A percentile compares a stretch with the other conserved stretches of the same genome.
Conservation (phyloP, 2,888 invertebrate genomes). For the Coelogynopora nodosa region DNA sequence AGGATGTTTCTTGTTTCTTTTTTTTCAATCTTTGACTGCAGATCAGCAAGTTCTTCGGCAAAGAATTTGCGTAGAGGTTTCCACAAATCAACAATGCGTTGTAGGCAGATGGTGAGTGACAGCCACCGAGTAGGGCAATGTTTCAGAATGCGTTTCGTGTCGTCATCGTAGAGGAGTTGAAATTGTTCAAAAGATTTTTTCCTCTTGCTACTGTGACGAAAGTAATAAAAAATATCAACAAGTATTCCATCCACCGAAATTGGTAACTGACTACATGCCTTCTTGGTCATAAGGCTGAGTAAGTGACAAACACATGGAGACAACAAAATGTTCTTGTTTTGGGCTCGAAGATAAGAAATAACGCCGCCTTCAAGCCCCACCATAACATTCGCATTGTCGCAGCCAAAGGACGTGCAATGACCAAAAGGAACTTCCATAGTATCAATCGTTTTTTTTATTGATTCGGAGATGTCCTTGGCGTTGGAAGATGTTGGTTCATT, state of each 20-base stretch:
- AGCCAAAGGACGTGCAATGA: neutral
- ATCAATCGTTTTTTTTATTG: too few relatives aligned
- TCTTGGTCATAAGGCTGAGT: neutral
- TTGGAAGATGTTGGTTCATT: too few relatives aligned
- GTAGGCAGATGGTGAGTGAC: neutral
- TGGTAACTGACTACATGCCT: conserved; percentile 24
- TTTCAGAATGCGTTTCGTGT: neutral
- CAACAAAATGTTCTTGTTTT: conserved; percentile 27
- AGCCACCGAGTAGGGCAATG: conserved; percentile 29
- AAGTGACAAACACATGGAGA: conserved; percentile 17
- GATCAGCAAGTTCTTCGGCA: neutral
- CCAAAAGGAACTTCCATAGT: too few relatives aligned
- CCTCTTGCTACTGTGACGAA: neutral
- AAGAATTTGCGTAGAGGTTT: conserved; percentile 9
- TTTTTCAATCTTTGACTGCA: neutral
- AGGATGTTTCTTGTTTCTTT: neutral
- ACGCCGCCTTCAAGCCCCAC: neutral
- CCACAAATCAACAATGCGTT: neutral
- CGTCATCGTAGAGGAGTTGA: conserved; percentile 12
- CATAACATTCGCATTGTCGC: conserved; percentile 6
- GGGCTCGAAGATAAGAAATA: neutral
- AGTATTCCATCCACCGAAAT: neutral
- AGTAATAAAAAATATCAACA: conserved; percentile 22
- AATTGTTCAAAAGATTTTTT: neutral
- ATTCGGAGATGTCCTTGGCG: too few relatives aligned